Conservation (phyloP, 2,888 invertebrate species). For the Galeopsomyia nigrocyanea region DNA sequence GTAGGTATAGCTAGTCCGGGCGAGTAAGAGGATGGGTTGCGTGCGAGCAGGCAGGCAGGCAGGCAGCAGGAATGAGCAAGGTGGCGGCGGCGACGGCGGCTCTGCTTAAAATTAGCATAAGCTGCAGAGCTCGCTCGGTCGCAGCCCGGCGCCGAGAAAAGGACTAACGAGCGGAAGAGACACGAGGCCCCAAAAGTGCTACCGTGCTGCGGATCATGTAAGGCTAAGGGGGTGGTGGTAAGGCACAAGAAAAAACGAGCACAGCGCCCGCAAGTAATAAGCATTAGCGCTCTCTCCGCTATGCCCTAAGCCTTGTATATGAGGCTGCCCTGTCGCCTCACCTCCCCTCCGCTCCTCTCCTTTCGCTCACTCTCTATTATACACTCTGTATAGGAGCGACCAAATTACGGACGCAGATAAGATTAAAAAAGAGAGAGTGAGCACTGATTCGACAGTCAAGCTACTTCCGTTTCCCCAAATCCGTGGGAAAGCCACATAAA, state of each 20-base stretch:
- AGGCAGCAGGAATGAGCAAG: slow-evolving; percentile 27
- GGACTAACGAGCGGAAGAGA: slow-evolving; percentile 64
- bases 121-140: slow-evolving; percentile 57
- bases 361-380: too few species aligned
- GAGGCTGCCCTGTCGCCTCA: too few species aligned
- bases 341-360: too few species aligned
- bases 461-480: too few species aligned
- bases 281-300: too few species aligned
- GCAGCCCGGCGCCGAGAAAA: slow-evolving; percentile 24
- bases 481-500: too few species aligned
- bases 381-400: too few species aligned
- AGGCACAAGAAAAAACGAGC: slow-evolving; percentile 45
- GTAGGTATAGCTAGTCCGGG: too few species aligned
- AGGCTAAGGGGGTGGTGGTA: slow-evolving; percentile 29
- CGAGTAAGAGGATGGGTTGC: background rate
- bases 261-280: slow-evolving; percentile 4
- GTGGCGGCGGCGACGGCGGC: slow-evolving; percentile 54
- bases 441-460: too few species aligned
- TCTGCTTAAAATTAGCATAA: slow-evolving; percentile 66
- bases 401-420: too few species aligned
- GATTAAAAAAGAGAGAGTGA: too few species aligned
- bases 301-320: too few species aligned
- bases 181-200: slow-evolving; percentile 67
- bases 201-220: slow-evolving; percentile 51
- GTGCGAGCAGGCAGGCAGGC: slow-evolving; percentile 1